phyloP scores from a whole-genome alignment of 2,797 vertebrate species.

The Lutjanus campechanus region DNA sequence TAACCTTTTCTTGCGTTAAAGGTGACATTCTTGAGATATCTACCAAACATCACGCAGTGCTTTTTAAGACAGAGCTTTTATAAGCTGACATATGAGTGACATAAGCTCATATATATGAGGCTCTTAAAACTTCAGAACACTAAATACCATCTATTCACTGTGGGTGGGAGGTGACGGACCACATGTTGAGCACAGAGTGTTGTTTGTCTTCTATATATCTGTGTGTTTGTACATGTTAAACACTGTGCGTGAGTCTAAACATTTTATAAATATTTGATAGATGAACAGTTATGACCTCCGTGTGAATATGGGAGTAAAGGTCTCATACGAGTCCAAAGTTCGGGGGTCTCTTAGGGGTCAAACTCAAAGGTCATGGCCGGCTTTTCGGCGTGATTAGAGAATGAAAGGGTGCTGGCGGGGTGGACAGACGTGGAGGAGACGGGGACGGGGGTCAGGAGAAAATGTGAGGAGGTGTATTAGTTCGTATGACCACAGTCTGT shows the following conservation, averaged over 20 bases:
- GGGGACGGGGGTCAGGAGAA: slow-evolving; percentile 23
- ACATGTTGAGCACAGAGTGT: neutral
- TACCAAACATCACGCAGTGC: slow-evolving; percentile 46
- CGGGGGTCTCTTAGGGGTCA: slow-evolving; percentile 16
- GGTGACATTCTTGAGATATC: slow-evolving; percentile 65
- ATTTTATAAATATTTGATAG: neutral
- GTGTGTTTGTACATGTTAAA: neutral
- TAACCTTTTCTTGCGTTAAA: slow-evolving; percentile 29
- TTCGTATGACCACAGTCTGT: slow-evolving; percentile 47
- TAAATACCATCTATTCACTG: slow-evolving; percentile 6
- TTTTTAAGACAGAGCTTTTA: slow-evolving; percentile 34
- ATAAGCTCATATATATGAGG: slow-evolving; percentile 18
- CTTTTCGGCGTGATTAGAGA: slow-evolving; percentile 74
- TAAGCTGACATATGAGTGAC: slow-evolving; percentile 61
- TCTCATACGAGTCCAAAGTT: slow-evolving; percentile 3
- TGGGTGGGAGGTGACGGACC: slow-evolving; percentile 9
- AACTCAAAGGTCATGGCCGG: slow-evolving; percentile 62
- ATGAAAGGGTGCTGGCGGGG: slow-evolving; percentile 68
- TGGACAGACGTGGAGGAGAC: slow-evolving; percentile 31
- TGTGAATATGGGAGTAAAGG: neutral
- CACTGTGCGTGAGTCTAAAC: neutral
- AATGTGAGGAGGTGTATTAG: slow-evolving; percentile 19
- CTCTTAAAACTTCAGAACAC: slow-evolving; percentile 22
- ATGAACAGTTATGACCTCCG: neutral
- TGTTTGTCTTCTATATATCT: neutral